Evolutionary conservation across 2,797 vertebrate species (phyloP).

Genomic region (Morelia viridis): DNA sequence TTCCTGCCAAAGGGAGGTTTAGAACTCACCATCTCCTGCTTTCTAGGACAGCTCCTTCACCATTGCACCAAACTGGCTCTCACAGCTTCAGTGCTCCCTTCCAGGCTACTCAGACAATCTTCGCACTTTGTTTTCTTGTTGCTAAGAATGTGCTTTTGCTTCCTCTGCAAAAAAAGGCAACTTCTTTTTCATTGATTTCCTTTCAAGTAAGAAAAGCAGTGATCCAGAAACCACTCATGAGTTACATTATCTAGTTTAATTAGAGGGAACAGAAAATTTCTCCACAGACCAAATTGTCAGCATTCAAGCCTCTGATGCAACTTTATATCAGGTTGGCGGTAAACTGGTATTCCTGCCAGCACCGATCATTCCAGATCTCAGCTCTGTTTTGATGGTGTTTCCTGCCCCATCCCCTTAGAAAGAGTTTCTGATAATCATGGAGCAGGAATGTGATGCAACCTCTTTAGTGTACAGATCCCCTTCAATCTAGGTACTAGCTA

Average conservation of each 20-base stretch:
- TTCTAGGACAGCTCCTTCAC: neutral
- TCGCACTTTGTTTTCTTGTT: slow-evolving; percentile 61
- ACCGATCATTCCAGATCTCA: slow-evolving; percentile 32
- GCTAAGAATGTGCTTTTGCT: slow-evolving; percentile 65
- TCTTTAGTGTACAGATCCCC: neutral
- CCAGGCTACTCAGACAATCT: slow-evolving; percentile 45
- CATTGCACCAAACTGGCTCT: neutral
- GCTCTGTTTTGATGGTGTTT: neutral
- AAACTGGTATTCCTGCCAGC: slow-evolving; percentile 41
- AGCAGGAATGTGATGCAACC: neutral
- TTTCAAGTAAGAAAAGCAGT: slow-evolving; percentile 66
- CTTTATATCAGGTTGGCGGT: slow-evolving; percentile 38
- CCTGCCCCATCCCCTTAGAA: slow-evolving; percentile 1
- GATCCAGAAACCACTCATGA: slow-evolving; percentile 70
- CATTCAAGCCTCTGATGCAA: slow-evolving; percentile 57
- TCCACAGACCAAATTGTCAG: slow-evolving; percentile 57
- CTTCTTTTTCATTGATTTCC: slow-evolving; percentile 73
- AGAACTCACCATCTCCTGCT: too few species aligned
- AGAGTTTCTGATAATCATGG: neutral
- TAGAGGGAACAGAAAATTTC: slow-evolving; percentile 68
- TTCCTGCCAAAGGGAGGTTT: too few species aligned
- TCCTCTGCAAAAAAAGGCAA: slow-evolving; percentile 50
- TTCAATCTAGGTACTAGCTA: neutral
- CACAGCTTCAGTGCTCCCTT: neutral
- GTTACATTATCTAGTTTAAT: slow-evolving; percentile 75